Conservation (phyloP, 2,113 vertebrate genomes). For the Lagenorhynchus albirostris region DNA sequence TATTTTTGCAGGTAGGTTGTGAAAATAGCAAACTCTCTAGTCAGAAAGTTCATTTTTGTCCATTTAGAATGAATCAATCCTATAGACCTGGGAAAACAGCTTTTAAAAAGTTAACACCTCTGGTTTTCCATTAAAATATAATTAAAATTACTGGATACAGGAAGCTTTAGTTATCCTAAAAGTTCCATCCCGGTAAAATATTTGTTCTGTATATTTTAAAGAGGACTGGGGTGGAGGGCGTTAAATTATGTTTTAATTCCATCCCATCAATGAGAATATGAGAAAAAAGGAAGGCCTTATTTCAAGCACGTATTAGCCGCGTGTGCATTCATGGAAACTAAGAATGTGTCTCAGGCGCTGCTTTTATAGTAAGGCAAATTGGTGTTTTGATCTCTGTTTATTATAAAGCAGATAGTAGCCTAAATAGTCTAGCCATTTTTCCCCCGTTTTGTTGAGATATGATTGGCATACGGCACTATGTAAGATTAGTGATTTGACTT, state of each 20-base stretch:
- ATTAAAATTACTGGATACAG: neutral
- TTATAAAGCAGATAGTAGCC: neutral
- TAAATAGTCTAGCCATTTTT: neutral
- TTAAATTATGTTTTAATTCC: neutral
- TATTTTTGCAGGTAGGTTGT: neutral
- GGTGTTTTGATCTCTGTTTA: neutral
- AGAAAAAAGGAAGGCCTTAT: neutral
- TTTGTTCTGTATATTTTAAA: neutral
- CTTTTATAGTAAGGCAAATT: neutral
- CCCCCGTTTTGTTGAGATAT: neutral
- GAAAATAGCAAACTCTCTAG: neutral
- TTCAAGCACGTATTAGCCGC: neutral
- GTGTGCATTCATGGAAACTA: neutral
- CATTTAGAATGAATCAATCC: neutral
- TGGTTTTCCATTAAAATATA: neutral
- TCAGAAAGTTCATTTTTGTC: neutral
- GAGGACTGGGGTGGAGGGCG: too few relatives aligned
- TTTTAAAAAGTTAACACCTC: neutral
- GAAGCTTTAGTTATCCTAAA: neutral
- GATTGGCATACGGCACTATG: neutral
- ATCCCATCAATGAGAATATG: neutral
- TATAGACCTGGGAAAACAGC: neutral
- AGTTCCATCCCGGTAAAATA: rapidly evolving
- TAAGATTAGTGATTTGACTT: neutral
- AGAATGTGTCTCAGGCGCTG: neutral